A percentile compares a stretch with the other conserved stretches of the same genome.
Evolutionary conservation across 2,888 invertebrate species (phyloP).

Genomic region (Drosophila fungiperda): DNA sequence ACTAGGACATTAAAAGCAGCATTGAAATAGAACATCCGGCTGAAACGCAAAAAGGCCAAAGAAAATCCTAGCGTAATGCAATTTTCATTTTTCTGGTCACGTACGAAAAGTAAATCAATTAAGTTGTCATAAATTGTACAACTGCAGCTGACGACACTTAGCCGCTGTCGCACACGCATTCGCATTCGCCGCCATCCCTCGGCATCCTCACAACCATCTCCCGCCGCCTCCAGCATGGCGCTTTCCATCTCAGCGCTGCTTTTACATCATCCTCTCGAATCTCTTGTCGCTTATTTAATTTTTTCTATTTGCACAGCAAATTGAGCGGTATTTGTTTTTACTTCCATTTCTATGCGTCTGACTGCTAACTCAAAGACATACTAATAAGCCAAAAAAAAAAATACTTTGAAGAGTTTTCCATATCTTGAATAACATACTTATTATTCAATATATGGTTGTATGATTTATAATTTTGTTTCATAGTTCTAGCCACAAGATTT

Average conservation of each 20-base stretch:
- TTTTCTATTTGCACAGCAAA: conserved; percentile 73
- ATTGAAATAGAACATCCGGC: conserved; percentile 77
- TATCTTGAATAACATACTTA: neutral
- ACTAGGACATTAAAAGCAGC: conserved; percentile 49
- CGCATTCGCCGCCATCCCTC: conserved; percentile 27
- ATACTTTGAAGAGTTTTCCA: neutral
- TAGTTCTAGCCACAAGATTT: neutral
- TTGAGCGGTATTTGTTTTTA: conserved; percentile 76
- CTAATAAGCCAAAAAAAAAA: conserved; percentile 13
- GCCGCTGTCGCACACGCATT: conserved; percentile 38
- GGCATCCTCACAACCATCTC: neutral
- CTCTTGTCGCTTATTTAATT: conserved; percentile 60
- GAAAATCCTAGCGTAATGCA: conserved; percentile 82
- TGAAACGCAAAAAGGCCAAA: conserved; percentile 46
- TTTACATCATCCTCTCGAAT: conserved; percentile 39
- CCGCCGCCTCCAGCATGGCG: neutral
- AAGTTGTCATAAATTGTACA: conserved; percentile 84
- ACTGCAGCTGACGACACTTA: conserved; percentile 62
- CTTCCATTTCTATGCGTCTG: conserved; percentile 42
- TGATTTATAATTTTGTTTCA: neutral
- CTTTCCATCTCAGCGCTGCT: conserved; percentile 21
- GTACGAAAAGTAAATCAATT: conserved; percentile 84
- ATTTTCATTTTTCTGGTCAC: conserved; percentile 84
- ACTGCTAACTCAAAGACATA: conserved; percentile 16
- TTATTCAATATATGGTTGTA: neutral